phyloP scores from a whole-genome alignment of 1,140 invertebrate species.

The Aphelenchoides fujianensis region DNA sequence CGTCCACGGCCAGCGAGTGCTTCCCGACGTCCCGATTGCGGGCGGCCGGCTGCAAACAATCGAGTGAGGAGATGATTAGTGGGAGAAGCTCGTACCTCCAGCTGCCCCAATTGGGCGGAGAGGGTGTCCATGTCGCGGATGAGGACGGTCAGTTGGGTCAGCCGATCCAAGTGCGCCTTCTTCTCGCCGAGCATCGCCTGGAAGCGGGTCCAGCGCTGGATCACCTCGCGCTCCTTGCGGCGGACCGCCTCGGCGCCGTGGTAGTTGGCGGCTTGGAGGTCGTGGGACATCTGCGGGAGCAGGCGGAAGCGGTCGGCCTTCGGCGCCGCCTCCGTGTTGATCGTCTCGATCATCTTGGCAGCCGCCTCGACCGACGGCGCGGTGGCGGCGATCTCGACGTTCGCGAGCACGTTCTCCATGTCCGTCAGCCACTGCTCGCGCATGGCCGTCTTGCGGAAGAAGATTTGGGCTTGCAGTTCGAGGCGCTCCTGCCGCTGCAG shows the following conservation, averaged over 20 bases:
- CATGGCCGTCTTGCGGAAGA: conserved; percentile 84
- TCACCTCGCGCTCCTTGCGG: conserved; percentile 77
- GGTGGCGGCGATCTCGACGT: conserved; percentile 77
- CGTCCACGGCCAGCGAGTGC: conserved; percentile 86
- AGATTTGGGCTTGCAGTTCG: conserved; percentile 89
- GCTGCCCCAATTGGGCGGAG: conserved; percentile 74
- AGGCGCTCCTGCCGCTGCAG: conserved; percentile 82
- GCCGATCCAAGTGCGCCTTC: conserved; percentile 72
- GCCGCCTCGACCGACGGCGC: conserved; percentile 86
- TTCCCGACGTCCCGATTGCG: conserved; percentile 82
- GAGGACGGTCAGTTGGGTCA: conserved; percentile 60
- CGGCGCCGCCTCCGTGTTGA: conserved; percentile 90
- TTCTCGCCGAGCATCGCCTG: conserved; percentile 81
- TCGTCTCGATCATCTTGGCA: conserved; percentile 95
- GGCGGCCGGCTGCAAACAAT: conserved; percentile 72
- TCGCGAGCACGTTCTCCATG: conserved; percentile 80
- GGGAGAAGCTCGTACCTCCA: conserved; percentile 74
- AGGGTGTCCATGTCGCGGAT: conserved; percentile 72
- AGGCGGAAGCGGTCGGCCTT: conserved; percentile 86
- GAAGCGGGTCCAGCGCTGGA: conserved; percentile 80
- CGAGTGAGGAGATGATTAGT: no score
- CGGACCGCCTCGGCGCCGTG: conserved; percentile 80
- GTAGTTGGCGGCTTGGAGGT: conserved; percentile 85
- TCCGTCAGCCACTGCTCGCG: conserved; percentile 91
- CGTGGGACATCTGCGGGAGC: conserved; percentile 74